A percentile compares a stretch with the other conserved stretches of the same genome.
Conservation (phyloP, 2,113 vertebrate species). For the Salvator merianae region DNA sequence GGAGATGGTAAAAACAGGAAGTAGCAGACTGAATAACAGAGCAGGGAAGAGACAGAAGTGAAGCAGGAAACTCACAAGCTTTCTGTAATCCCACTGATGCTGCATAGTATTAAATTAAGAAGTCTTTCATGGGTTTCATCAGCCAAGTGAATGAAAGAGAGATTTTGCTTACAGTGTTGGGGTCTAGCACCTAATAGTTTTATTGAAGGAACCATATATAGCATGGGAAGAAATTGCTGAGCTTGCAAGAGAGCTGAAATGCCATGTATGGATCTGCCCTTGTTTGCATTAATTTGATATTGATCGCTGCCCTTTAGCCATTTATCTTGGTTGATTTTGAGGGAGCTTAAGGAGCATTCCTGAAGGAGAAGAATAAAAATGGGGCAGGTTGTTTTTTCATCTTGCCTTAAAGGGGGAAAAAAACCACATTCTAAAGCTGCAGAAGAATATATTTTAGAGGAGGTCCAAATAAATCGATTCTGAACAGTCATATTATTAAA, state of each 20-base stretch:
- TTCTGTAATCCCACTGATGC: too few relatives aligned
- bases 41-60: background rate
- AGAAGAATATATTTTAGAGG: background rate
- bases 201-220: background rate
- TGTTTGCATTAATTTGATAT: background rate
- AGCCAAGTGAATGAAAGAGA: too few relatives aligned
- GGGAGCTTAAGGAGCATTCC: background rate
- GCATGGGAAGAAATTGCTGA: background rate
- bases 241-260: background rate
- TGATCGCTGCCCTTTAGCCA: background rate
- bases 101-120: too few relatives aligned
- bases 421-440: background rate
- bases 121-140: too few relatives aligned
- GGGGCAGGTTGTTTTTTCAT: background rate
- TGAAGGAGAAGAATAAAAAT: background rate
- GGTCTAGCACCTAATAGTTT: background rate
- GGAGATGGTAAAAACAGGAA: background rate
- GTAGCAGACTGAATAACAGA: background rate
- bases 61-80: background rate
- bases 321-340: background rate
- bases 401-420: background rate
- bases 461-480: too few relatives aligned
- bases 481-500: too few relatives aligned
- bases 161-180: background rate
- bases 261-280: background rate